Evolutionary conservation across 1,140 invertebrate species (phyloP), one percentile per base, ranked within the genome.

Genomic region (Lepidurus packardi): DNA sequence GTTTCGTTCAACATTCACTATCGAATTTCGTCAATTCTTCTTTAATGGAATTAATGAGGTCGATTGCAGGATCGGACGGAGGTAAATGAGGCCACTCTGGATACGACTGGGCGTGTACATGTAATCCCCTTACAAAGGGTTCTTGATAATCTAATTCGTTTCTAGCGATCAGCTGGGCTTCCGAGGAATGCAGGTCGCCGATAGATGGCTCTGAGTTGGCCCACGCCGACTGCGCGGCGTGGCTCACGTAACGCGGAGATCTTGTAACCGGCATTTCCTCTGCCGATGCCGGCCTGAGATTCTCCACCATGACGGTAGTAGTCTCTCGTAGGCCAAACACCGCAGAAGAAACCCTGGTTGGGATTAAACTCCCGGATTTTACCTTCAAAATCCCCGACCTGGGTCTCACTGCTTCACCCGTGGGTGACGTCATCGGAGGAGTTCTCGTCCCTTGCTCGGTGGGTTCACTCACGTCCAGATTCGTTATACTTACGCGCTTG

Each of bases 1-100:
- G 21, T 5, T n/a, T 65, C 9, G 21, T 13, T 65, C 13, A 65
- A 65, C 16, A 65, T 9, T 65, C 53, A 7, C 13, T 65, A 13
- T 78, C 78, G 25, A 78, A 78, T 75, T 78, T 78, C 43, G 75
- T 78, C 73, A 78, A 74, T 24, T 78, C 78, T 13, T 78, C 78
- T 44, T 78, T 78, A 43, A 78, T 78, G 21, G 73, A 43, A n/a
- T 47, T 42, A 44, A 78, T 78, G 24, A 78, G 45, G 21, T 78
- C 78, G n/a, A 78, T 74, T 6, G 78, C 78, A 10, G 78, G 78
- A 75, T 78, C 78, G 3, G 73, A 44, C n/a, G 43, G 42, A 21
- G n/a, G 25, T 74, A 78, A 44, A 42, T 74, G 74, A 11, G 78
- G 78, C 78, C 78, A 78, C 11, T 41, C 43, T n/a, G 78, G 78